A percentile compares a stretch with the other conserved stretches of the same genome.
Evolutionary conservation across 2,797 vertebrate species (phyloP).

Genomic region (Rachycentron canadum): DNA sequence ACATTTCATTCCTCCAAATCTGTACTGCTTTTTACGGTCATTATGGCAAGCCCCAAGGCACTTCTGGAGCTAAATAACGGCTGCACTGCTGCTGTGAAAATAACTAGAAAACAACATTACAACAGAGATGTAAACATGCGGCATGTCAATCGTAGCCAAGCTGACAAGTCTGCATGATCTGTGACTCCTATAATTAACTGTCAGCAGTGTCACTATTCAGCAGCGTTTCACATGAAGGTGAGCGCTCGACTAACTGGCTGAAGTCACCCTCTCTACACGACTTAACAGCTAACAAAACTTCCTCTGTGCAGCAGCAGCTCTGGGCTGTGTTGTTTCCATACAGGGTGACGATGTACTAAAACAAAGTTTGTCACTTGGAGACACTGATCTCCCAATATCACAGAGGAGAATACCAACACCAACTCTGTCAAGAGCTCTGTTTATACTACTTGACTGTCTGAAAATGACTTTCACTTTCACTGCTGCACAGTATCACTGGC

Average conservation of each 20-base stretch:
- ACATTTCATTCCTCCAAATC: conserved; percentile 73
- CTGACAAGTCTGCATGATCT: conserved; percentile 81
- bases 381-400: conserved; percentile 41
- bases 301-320: conserved; percentile 50
- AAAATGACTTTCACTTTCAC: conserved; percentile 52
- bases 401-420: conserved; percentile 48
- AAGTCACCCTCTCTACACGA: conserved; percentile 72
- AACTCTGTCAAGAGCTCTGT: conserved; percentile 55
- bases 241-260: conserved; percentile 79
- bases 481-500: neutral
- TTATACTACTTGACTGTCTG: conserved; percentile 44
- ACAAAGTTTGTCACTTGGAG: conserved; percentile 55
- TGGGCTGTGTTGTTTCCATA: conserved; percentile 60
- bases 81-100: conserved; percentile 71
- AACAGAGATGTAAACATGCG: conserved; percentile 81
- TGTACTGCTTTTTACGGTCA: conserved; percentile 82
- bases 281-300: conserved; percentile 77
- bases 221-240: conserved; percentile 79
- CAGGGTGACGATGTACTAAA: conserved; percentile 57
- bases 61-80: conserved; percentile 75
- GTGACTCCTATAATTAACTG: conserved; percentile 86
- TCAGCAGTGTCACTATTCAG: conserved; percentile 80
- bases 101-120: conserved; percentile 80
- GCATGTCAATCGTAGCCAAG: conserved; percentile 75
- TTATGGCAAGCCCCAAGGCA: conserved; percentile 83